Evolutionary conservation across 1,140 invertebrate genomes (phyloP).

Genomic region (Ganaspis sp.): DNA sequence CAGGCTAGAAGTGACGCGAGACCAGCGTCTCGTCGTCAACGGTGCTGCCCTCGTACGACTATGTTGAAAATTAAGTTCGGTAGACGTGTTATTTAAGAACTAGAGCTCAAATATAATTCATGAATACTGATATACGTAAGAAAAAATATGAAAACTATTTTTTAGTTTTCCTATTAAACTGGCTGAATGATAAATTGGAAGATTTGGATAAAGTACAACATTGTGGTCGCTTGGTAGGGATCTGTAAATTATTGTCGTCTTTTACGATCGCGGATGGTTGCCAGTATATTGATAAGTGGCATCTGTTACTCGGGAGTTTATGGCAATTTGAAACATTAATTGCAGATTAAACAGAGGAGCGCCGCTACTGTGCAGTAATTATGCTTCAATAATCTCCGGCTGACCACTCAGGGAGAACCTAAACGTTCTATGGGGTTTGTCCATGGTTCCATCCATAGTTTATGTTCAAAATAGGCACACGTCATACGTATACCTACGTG

Average conservation of each 20-base stretch:
- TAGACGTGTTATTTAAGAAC: too few species aligned
- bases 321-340: slow-evolving; percentile 75
- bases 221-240: slow-evolving; percentile 1
- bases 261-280: slow-evolving; percentile 34
- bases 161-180: too few species aligned
- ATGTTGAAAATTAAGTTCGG: too few species aligned
- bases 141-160: too few species aligned
- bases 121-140: too few species aligned
- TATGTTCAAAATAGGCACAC: slow-evolving; percentile 51
- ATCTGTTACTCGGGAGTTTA: slow-evolving; percentile 69
- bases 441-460: slow-evolving; percentile 61
- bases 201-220: slow-evolving; percentile 15
- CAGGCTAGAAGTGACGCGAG: too few species aligned
- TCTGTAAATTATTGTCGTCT: slow-evolving; percentile 32
- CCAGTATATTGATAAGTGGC: slow-evolving; percentile 67
- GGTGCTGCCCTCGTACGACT: too few species aligned
- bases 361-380: slow-evolving; percentile 67
- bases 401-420: slow-evolving; percentile 66
- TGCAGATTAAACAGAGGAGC: slow-evolving; percentile 73
- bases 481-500: slow-evolving; percentile 49
- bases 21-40: too few species aligned
- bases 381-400: slow-evolving; percentile 71
- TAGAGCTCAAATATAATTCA: too few species aligned
- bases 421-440: slow-evolving; percentile 64
- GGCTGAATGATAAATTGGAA: not conserved